Evolutionary conservation across 2,888 invertebrate species (phyloP).

Genomic region (Elgonia sp.): DNA sequence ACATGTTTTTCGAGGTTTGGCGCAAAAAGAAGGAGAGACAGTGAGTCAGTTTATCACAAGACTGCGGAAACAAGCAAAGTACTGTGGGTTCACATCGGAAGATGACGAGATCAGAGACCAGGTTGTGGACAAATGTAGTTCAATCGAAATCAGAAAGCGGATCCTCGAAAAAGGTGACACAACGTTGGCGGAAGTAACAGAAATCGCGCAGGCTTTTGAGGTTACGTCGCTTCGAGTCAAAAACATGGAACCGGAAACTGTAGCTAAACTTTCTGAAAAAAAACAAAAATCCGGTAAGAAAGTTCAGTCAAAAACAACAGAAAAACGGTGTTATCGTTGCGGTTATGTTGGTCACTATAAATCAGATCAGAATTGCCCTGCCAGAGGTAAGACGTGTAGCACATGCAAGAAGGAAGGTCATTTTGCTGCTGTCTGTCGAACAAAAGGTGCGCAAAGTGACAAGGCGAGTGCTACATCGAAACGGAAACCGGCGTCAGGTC

Average conservation of each 20-base stretch:
- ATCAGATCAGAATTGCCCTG: slow-evolving; percentile 74
- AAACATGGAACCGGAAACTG: slow-evolving; percentile 8
- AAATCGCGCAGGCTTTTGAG: slow-evolving; percentile 36
- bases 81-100: slow-evolving; percentile 77
- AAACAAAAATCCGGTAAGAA: neutral
- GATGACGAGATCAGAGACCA: slow-evolving; percentile 76
- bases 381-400: slow-evolving; percentile 73
- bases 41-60: slow-evolving; percentile 81
- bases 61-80: slow-evolving; percentile 80
- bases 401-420: slow-evolving; percentile 77
- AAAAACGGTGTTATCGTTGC: slow-evolving; percentile 30
- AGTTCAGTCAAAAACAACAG: neutral
- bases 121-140: slow-evolving; percentile 65
- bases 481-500: neutral
- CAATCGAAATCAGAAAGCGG: slow-evolving; percentile 68
- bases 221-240: slow-evolving; percentile 8
- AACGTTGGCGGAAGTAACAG: slow-evolving; percentile 11
- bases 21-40: slow-evolving; percentile 79
- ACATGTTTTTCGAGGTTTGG: slow-evolving; percentile 80
- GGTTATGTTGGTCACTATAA: slow-evolving; percentile 28
- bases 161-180: slow-evolving; percentile 65
- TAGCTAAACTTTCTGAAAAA: neutral
- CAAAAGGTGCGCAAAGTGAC: neutral
- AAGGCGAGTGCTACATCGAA: neutral
- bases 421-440: slow-evolving; percentile 66